Evolutionary conservation across 2,113 vertebrate species (phyloP).

Genomic region (Chlorodrepanis virens): DNA sequence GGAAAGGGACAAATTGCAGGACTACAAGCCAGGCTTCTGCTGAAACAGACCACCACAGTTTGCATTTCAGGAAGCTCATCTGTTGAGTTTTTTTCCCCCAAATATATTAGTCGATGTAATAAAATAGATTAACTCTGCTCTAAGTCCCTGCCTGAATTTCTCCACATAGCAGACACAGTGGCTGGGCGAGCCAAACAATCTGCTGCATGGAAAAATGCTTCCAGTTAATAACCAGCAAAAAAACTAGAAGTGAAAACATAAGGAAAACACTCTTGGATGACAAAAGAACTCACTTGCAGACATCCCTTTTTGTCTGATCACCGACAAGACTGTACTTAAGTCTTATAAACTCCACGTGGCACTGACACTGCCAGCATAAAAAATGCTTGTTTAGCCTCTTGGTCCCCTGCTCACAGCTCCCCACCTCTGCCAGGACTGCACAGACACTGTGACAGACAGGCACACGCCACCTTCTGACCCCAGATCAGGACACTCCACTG

Average conservation of each 20-base stretch:
- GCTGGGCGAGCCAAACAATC: not conserved
- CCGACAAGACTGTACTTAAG: not conserved
- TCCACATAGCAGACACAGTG: not conserved
- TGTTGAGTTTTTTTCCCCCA: not conserved
- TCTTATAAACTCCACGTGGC: fast-evolving
- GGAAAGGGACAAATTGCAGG: not conserved
- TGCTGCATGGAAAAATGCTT: not conserved
- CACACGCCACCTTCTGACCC: fast-evolving
- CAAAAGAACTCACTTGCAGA: not conserved
- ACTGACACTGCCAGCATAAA: not conserved
- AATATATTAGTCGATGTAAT: not conserved
- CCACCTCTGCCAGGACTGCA: not conserved
- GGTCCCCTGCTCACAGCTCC: not conserved
- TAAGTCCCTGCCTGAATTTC: not conserved
- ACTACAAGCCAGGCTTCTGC: not conserved
- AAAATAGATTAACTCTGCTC: not conserved
- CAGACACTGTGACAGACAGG: not conserved
- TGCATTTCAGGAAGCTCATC: not conserved
- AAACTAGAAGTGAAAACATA: not conserved
- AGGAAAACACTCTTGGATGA: not conserved
- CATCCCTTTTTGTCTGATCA: not conserved
- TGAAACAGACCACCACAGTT: not conserved
- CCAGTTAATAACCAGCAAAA: not conserved
- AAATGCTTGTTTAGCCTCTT: not conserved
- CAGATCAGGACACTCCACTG: fast-evolving